Conservation (phyloP, 1,140 invertebrate genomes). For the Oppia nitens region DNA sequence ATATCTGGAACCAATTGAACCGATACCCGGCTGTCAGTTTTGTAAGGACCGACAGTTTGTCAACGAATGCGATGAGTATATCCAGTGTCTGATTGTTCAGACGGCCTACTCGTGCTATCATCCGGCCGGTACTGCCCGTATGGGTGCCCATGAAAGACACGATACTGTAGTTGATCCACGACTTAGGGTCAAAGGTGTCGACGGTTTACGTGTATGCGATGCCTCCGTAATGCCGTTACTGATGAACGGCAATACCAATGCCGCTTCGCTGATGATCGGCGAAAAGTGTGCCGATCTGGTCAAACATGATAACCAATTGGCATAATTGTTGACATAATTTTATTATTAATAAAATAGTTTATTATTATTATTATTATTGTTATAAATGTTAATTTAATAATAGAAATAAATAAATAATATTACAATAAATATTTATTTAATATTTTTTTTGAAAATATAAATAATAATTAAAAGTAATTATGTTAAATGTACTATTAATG, state of each 20-base stretch:
- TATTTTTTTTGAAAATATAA: too few species aligned
- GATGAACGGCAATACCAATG: conserved; percentile 56
- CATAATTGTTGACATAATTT: too few species aligned
- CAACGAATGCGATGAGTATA: conserved; percentile 40
- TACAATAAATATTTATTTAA: too few species aligned
- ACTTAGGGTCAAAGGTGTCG: conserved; percentile 43
- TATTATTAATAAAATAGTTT: too few species aligned
- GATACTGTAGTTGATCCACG: conserved; percentile 34
- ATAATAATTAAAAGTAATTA: too few species aligned
- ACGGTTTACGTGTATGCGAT: conserved; percentile 33
- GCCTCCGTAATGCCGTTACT: conserved; percentile 40
- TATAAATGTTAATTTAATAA: too few species aligned
- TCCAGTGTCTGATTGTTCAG: conserved; percentile 23
- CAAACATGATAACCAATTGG: conserved; percentile 36
- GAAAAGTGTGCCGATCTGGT: conserved; percentile 69
- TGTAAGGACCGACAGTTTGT: conserved; percentile 46
- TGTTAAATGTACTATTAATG: too few species aligned
- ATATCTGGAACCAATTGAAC: too few species aligned
- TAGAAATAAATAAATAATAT: too few species aligned
- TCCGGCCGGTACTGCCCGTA: conserved; percentile 58
- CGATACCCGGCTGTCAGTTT: conserved; percentile 53
- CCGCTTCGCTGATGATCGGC: conserved; percentile 61
- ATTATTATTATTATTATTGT: too few species aligned
- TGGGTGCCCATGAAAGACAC: conserved; percentile 49
- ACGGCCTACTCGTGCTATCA: conserved; percentile 42